Evolutionary conservation across 2,797 vertebrate genomes (phyloP).

Genomic region (Melanotaenia pygmaea): DNA sequence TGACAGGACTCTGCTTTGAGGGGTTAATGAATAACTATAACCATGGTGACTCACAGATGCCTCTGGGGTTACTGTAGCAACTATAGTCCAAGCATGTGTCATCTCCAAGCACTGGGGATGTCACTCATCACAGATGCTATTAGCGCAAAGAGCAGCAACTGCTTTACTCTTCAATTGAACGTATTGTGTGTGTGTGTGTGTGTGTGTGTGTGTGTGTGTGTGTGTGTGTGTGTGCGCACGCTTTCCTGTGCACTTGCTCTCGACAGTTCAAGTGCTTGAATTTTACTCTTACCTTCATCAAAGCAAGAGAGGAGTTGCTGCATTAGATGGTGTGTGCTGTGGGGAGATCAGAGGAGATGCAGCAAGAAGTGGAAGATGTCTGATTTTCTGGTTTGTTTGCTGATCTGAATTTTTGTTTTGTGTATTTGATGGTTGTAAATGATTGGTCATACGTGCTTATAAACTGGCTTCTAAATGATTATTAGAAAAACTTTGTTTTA

Average conservation of each 20-base stretch:
- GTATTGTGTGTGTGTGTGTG: background rate
- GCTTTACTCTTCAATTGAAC: slow-evolving; percentile 10
- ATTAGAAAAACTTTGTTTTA: slow-evolving; percentile 26
- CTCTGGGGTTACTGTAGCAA: slow-evolving; percentile 33
- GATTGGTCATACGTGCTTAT: slow-evolving; percentile 32
- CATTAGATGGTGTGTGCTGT: slow-evolving; percentile 7
- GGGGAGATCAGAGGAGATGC: background rate
- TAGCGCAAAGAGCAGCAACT: slow-evolving; percentile 27
- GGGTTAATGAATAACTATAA: slow-evolving; percentile 45
- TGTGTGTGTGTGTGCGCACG: slow-evolving; percentile 2
- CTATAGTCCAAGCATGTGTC: slow-evolving; percentile 42
- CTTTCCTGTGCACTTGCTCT: background rate
- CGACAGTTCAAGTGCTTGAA: background rate
- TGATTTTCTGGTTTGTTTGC: slow-evolving; percentile 25
- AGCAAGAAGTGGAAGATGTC: background rate
- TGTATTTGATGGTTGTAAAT: slow-evolving; percentile 52
- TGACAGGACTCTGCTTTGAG: slow-evolving; percentile 6
- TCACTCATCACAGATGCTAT: slow-evolving; percentile 45
- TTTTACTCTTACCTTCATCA: slow-evolving; percentile 4
- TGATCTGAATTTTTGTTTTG: slow-evolving; percentile 42
- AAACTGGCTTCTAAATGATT: slow-evolving; percentile 25
- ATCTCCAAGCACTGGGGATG: slow-evolving; percentile 33
- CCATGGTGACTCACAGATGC: slow-evolving; percentile 31
- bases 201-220: background rate
- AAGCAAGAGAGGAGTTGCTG: slow-evolving; percentile 1